Evolutionary conservation across 2,113 vertebrate genomes (phyloP).

Genomic region (Megaptera novaeangliae): DNA sequence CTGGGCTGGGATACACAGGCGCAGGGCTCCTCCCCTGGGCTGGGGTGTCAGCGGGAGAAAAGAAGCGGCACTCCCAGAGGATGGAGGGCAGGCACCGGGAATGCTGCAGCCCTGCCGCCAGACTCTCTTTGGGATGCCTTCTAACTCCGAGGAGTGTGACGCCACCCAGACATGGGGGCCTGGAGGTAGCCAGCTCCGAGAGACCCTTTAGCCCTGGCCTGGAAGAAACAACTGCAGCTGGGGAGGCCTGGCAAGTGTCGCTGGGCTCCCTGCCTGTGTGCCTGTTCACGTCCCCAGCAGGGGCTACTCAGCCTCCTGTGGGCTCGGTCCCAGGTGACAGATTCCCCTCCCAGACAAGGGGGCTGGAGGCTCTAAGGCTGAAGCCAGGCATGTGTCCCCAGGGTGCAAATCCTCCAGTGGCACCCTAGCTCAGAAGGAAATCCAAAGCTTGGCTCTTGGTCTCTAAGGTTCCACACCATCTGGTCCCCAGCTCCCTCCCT

Average conservation of each 20-base stretch:
- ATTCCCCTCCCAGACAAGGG: not conserved
- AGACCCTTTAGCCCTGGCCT: not conserved
- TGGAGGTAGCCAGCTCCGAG: not conserved
- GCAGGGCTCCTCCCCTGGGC: not conserved
- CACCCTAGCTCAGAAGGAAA: not conserved
- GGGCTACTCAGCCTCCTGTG: not conserved
- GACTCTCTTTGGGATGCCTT: not conserved
- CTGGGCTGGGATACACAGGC: not conserved
- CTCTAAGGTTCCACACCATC: not conserved
- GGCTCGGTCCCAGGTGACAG: not conserved
- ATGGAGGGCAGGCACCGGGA: not conserved
- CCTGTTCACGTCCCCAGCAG: not conserved
- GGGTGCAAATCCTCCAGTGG: not conserved
- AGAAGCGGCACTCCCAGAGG: not conserved
- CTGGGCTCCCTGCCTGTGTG: not conserved
- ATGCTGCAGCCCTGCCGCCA: not conserved
- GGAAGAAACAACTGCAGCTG: not conserved
- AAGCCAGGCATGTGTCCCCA: not conserved
- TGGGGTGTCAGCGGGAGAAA: not conserved
- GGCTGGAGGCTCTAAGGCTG: not conserved
- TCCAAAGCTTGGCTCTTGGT: not conserved
- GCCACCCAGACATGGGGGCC: not conserved
- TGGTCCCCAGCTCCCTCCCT: not conserved
- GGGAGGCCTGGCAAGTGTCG: accelerated
- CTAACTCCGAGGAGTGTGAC: not conserved